Evolutionary conservation across 2,113 vertebrate species (phyloP), one percentile per base, ranked within the genome.

Genomic region (Bufo bufo): DNA sequence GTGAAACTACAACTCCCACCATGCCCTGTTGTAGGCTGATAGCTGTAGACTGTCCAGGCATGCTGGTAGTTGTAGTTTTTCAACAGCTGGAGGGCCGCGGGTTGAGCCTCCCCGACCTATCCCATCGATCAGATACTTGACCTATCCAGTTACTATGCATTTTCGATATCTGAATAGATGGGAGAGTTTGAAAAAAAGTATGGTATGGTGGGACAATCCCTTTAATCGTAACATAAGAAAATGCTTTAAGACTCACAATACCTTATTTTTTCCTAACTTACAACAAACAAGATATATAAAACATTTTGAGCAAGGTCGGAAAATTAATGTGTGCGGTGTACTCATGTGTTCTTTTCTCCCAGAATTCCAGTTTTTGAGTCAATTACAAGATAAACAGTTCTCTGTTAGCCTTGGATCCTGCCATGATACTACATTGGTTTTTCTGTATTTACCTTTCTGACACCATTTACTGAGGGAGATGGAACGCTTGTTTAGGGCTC

Each of bases 361-460:
- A 92, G 91, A 93, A 92, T 90, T 90, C 91, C 89, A 72, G 87
- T 45, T 59, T 84, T 89, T 89, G 61, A 50, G 0, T 87, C 86
- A 69, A 9, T 77, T 12, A 10, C 86, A 89, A 89, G 6, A 86
- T 49, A 91, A 92, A 93, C 87, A 93, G 89, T 58, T 77, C 0
- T 0, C 85, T 89, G 85, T 92, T 92, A 91, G 89, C 90, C 86
- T 93, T 92, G 92, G 89, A 92, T 85, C 87, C 59, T 79, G 47
- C 0, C 2, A 14, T 85, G 89, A 74, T 89, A 77, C 91, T 87
- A 89, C 90, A 47, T 91, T 91, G 92, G 89, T 78, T 74, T 80
- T 72, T 49, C 66, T 71, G 54, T 87, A 50, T 87, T 82, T 87
- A 82, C 43, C 33, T 82, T 87, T 82, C 86, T 87, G 86, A 87